Base-by-base conservation (phyloP, 2,888 invertebrate genomes). In the Bellardia bayeri region DNA sequence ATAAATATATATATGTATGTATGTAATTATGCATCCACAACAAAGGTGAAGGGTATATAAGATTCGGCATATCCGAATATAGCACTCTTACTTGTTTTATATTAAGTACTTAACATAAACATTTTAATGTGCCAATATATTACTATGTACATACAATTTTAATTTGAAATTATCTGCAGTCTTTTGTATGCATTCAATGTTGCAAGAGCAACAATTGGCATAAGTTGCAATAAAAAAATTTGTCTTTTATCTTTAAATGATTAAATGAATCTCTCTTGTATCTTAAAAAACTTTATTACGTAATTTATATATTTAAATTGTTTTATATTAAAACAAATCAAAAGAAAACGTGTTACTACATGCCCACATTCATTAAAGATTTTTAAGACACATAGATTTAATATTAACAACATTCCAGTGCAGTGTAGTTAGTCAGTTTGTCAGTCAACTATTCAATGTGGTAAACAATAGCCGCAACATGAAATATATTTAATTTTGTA, bases 321-420 rank as follows among this genome's bases (percentile, higher is more conserved):
- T 23, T 68, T 68, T 66, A 30, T 58, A 56, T 64, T 56, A 42
- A 23, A 23, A 1, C 4, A 37, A 49, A 23, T 1, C 23, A 56
- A 56, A n/a, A 58, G 33, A 37, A 78, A 78, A 68, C 66, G 78
- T 78, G 66, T 68, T 68, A 54, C 42, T 30, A 30, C 14, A 78
- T 45, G 16, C 78, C 78, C 78, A 78, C 78, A 78, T 78, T 54
- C 42, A 49, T 63, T 63, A 63, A 49, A 63, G 33, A 75, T 30
- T 61, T 37, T 16, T 5, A 37, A 54, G 23, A 64, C n/a, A 40
- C 16, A 30, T 37, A 14, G 3, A 64, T n/a, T 64, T 40, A 49
- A 68, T 14, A 49, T 33, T 49, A 30, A 40, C 68, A 68, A 68
- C 68, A 68, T 68, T 68, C 30, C n/a, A 63, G n/a, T 63, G 30